A percentile compares a stretch with the other conserved stretches of the same genome.
Evolutionary conservation across 2,113 vertebrate genomes (phyloP).

Genomic region (Epinephelus cyanopodus): DNA sequence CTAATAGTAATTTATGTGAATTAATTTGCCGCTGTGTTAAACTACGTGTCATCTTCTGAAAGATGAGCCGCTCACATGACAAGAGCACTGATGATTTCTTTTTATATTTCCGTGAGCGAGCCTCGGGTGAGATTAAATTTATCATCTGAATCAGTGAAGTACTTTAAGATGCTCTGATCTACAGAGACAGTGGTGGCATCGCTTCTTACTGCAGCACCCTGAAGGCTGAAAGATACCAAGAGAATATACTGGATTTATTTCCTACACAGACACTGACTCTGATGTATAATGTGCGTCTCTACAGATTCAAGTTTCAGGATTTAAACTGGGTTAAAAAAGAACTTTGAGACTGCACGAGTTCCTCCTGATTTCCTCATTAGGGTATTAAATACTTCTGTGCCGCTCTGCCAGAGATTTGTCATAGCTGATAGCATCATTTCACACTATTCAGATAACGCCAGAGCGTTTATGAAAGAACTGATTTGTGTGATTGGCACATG

Average conservation of each 20-base stretch:
- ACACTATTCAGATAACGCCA: background rate
- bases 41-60: background rate
- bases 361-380: background rate
- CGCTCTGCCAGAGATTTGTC: background rate
- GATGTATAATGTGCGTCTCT: background rate
- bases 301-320: background rate
- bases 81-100: background rate
- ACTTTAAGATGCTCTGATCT: constrained; percentile 31
- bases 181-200: constrained; percentile 9
- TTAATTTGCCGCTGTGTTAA: background rate
- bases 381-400: background rate
- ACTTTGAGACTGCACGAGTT: background rate
- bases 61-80: constrained; percentile 19
- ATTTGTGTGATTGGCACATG: background rate
- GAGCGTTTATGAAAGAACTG: background rate
- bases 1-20: background rate
- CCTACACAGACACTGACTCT: background rate
- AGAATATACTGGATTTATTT: constrained; percentile 2
- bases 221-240: background rate
- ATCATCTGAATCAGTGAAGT: background rate
- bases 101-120: constrained; percentile 6
- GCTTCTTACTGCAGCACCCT: background rate
- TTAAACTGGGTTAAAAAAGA: background rate
- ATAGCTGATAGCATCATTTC: background rate
- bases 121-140: constrained; percentile 14